These are phyloP conservation scores for Brachionus manjavacas DNA, from an alignment of 1,140 invertebrate species.

Conservation along the genomic window DNA sequence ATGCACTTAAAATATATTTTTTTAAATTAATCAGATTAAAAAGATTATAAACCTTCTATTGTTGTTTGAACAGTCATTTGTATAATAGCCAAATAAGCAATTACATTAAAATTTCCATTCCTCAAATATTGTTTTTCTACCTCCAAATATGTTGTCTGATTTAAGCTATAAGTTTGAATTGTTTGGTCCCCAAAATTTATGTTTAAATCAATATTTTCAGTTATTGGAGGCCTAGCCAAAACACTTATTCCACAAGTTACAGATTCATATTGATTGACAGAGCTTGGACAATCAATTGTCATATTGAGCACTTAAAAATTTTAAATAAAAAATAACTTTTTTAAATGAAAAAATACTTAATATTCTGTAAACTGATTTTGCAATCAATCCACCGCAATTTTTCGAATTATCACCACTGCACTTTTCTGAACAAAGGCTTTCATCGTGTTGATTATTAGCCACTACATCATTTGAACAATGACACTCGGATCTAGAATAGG, in stretches of 20 bases:
- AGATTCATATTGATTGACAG: not conserved
- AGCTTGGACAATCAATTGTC: not conserved
- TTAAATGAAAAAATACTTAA: not conserved
- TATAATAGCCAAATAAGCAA: not conserved
- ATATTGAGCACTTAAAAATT: not conserved
- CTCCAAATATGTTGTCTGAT: not conserved
- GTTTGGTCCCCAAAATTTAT: not conserved
- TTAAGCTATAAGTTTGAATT: not conserved
- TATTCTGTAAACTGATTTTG: not conserved
- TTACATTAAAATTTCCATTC: not conserved
- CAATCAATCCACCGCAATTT: not conserved
- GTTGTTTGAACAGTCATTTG: not conserved
- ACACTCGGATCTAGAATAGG: not conserved
- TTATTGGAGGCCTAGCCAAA: not conserved
- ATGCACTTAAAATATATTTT: not conserved
- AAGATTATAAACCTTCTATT: not conserved
- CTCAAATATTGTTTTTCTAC: not conserved
- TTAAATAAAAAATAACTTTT: not conserved
- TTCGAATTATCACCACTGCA: not conserved
- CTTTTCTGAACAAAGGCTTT: not conserved
- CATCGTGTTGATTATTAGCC: not conserved
- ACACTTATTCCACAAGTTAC: not conserved
- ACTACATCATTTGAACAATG: not conserved
- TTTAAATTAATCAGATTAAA: not conserved
- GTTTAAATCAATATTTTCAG: not conserved